Base-by-base conservation (phyloP, 2,888 invertebrate genomes). In the Linnaemya vulpina region DNA sequence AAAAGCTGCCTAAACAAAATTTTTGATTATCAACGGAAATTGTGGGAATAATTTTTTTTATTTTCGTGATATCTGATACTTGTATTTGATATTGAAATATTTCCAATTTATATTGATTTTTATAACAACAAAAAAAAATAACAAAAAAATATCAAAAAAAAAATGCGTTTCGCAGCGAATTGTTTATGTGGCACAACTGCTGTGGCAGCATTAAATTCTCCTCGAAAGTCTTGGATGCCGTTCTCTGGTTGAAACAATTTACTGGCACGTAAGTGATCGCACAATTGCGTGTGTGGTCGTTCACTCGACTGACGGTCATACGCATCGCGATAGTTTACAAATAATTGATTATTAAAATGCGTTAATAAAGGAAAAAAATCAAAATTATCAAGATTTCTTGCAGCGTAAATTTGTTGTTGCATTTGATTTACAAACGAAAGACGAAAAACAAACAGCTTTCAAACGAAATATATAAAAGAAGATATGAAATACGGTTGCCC, bases 1-100 rank as follows among this genome's bases (percentile, higher is more conserved):
- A 49, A 74, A 78, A 75, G 46, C 74, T 75, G 70, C 70, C 62
- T 75, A 71, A 70, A 76, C 71, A 58, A 51, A 65, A 58, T 55
- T 58, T 55, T 51, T 51, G 3, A 62, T 55, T 38, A 11, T 55
- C 13, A 74, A 74, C 81, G 70, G 81, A 81, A 71, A 75, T 78
- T 49, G 62, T 85, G 81, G 38, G 81, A 75, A 82, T 63, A 15
- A 10, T 71, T 30, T 30, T 30, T 30, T 22, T 35, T 22, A 40
- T 76, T 63, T 70, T 53, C 30, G 65, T 65, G 85, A 75, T 79
- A 85, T 82, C 43, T 35, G 71, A 85, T 82, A 75, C 67, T 58
- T 46, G 11, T 20, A 38, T 38, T 51, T 8, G 30, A 51, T 60
- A 49, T 70, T 78, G 38, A 62, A 60, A 60, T 38, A 49, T 60